phyloP scores from a whole-genome alignment of 64 coral and sea anemone genomes.

The Porites australiensis region DNA sequence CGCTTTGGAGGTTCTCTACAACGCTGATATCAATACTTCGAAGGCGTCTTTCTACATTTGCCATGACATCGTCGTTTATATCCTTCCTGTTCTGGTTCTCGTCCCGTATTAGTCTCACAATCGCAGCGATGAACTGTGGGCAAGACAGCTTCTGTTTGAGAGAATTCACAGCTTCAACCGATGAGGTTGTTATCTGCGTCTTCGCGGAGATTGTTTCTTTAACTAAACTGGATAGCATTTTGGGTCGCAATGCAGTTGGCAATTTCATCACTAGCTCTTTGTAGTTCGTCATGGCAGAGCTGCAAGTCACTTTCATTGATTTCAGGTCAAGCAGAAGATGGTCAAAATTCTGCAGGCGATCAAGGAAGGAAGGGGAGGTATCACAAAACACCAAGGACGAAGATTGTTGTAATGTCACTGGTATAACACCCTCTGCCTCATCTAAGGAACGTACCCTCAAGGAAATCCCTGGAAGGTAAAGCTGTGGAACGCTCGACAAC shows the following conservation, averaged over 20 bases:
- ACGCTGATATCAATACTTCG: background rate
- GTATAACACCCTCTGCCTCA: background rate
- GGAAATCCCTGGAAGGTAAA: constrained; percentile 36
- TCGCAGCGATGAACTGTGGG: background rate
- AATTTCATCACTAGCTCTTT: constrained; percentile 41
- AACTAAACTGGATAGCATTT: constrained; percentile 49
- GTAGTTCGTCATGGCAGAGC: background rate
- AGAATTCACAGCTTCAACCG: background rate
- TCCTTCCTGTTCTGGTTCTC: background rate
- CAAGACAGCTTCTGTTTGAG: background rate
- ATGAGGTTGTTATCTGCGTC: background rate
- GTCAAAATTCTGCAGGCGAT: constrained; percentile 27
- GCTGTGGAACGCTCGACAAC: background rate
- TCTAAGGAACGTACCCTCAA: background rate
- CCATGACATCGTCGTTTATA: background rate
- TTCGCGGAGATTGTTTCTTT: background rate
- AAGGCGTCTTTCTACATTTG: background rate
- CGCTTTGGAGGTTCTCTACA: constrained; percentile 20
- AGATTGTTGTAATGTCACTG: constrained; percentile 33
- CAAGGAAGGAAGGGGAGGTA: background rate
- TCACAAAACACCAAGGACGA: constrained; percentile 57
- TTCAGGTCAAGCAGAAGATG: constrained; percentile 32
- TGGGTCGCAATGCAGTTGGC: constrained; percentile 25
- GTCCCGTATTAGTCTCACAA: constrained; percentile 23
- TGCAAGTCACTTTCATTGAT: background rate